phyloP scores from a whole-genome alignment of 2,888 invertebrate species.

The Pardosa pseudoannulata region DNA sequence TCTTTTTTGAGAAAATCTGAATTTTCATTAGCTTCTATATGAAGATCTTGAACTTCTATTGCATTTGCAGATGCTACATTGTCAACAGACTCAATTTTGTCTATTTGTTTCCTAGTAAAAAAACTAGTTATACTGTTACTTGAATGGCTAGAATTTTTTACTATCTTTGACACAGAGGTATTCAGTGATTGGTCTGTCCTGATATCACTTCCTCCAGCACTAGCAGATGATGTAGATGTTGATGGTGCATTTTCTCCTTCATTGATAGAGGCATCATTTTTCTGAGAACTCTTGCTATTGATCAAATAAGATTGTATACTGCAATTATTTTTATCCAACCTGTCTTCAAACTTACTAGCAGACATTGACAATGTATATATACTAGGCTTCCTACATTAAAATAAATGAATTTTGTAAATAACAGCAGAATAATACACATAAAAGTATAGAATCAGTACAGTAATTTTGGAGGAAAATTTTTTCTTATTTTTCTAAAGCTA shows the following conservation, averaged over 20 bases:
- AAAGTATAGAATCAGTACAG: no score
- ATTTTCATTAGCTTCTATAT: background rate
- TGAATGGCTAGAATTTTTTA: background rate
- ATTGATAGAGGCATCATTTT: background rate
- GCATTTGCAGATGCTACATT: background rate
- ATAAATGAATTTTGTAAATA: background rate
- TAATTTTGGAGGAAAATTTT: no score
- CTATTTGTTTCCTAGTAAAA: background rate
- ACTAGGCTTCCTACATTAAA: slow-evolving; percentile 49
- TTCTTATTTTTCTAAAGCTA: no score
- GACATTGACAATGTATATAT: slow-evolving; percentile 57
- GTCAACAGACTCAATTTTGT: background rate
- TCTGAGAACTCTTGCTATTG: background rate
- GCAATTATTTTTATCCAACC: slow-evolving; percentile 8
- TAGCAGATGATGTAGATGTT: background rate
- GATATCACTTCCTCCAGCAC: no score
- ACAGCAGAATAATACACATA: no score
- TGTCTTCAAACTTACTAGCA: slow-evolving; percentile 72
- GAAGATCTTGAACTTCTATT: background rate
- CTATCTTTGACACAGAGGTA: background rate
- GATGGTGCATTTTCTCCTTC: background rate
- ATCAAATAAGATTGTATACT: slow-evolving; percentile 61
- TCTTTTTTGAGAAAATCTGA: background rate
- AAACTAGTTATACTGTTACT: background rate
- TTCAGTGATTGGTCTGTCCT: no score